Conservation (phyloP, 37 sponge, comb jelly and placozoan species). For the Crambe crambe region DNA sequence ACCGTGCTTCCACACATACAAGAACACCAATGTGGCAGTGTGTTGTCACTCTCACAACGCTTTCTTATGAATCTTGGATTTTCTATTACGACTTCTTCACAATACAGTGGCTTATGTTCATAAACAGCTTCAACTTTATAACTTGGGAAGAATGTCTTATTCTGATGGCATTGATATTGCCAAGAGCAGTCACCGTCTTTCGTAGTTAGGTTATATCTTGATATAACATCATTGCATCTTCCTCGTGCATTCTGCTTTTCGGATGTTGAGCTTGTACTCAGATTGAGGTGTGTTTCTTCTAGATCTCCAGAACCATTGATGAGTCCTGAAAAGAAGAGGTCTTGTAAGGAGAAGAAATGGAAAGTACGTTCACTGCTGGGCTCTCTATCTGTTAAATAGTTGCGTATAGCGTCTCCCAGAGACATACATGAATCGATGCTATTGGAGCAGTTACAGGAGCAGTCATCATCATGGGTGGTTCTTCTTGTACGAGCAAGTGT, state of each 20-base stretch:
- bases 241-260: background rate
- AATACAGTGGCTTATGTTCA: background rate
- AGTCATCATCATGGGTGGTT: too few species aligned
- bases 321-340: conserved; percentile 3
- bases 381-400: too few species aligned
- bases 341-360: background rate
- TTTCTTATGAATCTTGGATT: background rate
- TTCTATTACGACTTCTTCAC: background rate
- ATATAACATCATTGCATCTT: background rate
- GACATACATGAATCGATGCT: too few species aligned
- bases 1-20: too few species aligned
- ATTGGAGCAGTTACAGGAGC: too few species aligned
- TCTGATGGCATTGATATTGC: background rate
- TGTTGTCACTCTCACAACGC: background rate
- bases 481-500: too few species aligned
- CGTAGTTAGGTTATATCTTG: background rate
- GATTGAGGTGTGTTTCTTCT: background rate
- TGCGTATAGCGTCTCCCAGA: too few species aligned
- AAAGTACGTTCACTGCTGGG: too few species aligned
- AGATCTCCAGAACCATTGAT: background rate
- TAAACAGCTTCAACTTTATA: background rate
- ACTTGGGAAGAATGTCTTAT: background rate
- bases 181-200: background rate
- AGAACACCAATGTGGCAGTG: background rate
- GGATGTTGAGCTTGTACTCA: background rate